Conservation (phyloP, 2,888 invertebrate species). For the Scaptomyza cyrtandrae region DNA sequence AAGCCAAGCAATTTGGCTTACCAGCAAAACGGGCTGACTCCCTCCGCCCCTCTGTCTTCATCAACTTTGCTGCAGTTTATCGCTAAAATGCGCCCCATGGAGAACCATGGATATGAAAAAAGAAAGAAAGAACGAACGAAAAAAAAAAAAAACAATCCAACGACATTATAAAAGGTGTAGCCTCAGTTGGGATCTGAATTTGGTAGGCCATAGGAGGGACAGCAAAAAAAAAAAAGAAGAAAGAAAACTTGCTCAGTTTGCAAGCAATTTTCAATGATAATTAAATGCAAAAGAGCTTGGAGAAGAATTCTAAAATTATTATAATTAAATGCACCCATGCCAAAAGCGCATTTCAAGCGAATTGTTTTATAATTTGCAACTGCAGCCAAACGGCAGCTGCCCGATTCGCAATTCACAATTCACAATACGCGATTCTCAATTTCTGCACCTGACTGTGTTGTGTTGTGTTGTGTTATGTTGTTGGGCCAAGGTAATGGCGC, state of each 20-base stretch:
- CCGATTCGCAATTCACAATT: conserved; percentile 12
- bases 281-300: conserved; percentile 68
- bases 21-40: conserved; percentile 22
- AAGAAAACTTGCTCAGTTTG: conserved; percentile 43
- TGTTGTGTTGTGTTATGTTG: too few species aligned
- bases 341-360: conserved; percentile 71
- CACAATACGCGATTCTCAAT: conserved; percentile 11
- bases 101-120: conserved; percentile 22
- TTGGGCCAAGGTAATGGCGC: neutral
- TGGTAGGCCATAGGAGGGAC: conserved; percentile 29
- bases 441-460: conserved; percentile 52
- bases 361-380: conserved; percentile 76
- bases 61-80: conserved; percentile 27
- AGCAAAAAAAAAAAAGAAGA: conserved; percentile 21
- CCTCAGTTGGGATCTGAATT: conserved; percentile 25
- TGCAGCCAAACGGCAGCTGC: conserved; percentile 52
- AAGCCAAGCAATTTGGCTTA: conserved; percentile 61
- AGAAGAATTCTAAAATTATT: conserved; percentile 63
- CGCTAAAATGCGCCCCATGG: conserved; percentile 58
- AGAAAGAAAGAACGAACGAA: neutral
- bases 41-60: conserved; percentile 4
- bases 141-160: conserved; percentile 11
- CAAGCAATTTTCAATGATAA: conserved; percentile 70
- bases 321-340: conserved; percentile 76
- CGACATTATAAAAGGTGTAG: conserved; percentile 61